Evolutionary conservation across 2,888 invertebrate genomes (phyloP).

Genomic region (Pedicia rivosa): DNA sequence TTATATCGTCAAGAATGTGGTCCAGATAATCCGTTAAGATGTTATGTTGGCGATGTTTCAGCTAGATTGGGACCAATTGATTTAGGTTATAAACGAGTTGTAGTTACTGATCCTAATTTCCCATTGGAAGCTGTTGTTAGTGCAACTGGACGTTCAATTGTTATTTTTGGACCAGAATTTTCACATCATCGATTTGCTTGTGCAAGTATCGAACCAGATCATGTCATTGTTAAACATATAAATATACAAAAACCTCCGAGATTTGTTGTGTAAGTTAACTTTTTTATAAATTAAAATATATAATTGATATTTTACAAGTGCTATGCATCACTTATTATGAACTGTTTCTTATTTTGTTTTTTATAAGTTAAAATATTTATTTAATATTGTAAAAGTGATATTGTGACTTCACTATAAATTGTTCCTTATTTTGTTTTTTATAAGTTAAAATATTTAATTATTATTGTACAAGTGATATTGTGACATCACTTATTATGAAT

Average conservation of each 20-base stretch:
- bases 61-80: conserved; percentile 65
- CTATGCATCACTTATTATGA: too few species aligned
- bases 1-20: conserved; percentile 78
- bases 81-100: conserved; percentile 57
- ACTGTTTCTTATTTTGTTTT: too few species aligned
- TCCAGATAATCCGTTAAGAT: conserved; percentile 71
- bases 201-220: conserved; percentile 81
- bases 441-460: too few species aligned
- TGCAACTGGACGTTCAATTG: conserved; percentile 71
- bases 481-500: too few species aligned
- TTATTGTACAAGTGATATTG: too few species aligned
- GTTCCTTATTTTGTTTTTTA: too few species aligned
- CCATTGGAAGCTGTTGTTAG: conserved; percentile 63
- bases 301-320: too few species aligned
- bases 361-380: too few species aligned
- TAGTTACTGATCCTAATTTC: conserved; percentile 74
- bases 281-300: too few species aligned
- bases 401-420: too few species aligned
- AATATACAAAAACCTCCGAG: conserved; percentile 75
- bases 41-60: conserved; percentile 82
- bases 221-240: conserved; percentile 77
- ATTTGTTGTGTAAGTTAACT: conserved; percentile 62
- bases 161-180: conserved; percentile 61
- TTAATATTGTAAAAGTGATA: too few species aligned
- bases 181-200: conserved; percentile 64